Base-by-base conservation (phyloP, 2,113 vertebrate species). In the Ameiurus melas region DNA sequence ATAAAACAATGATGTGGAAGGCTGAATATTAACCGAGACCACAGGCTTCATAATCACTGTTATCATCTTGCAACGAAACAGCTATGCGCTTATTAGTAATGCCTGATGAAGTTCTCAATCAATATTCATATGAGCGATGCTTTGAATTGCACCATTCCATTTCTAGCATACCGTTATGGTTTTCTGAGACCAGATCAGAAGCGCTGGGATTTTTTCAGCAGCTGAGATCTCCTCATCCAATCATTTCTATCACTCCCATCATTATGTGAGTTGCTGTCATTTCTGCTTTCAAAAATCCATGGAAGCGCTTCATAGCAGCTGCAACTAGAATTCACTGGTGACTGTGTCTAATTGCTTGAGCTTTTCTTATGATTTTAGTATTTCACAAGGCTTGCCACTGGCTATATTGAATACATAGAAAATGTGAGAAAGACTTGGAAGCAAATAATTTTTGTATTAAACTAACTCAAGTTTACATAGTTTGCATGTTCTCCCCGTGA, bases 71-170 rank as follows among this genome's bases (percentile, higher is more conserved):
- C 81, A 88, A 91, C 91, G 88, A 89, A 30, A 90, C 89, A 91
- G 90, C 88, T 89, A 58, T 85, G 86, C 33, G 14, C 93, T 95
- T 93, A 94, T 96, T 94, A 94, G 91, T 85, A 86, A 92, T 90
- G 93, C 87, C 89, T 95, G 94, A 94, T 95, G 92, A 94, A 93
- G 88, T 94, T 94, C 92, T 91, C 92, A 95, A 95, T 95, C 93
- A 96, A 93, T 94, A 94, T 95, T 94, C 91, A 94, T 94, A 94
- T 94, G 92, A 92, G 92, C 88, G 93, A 90, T 88, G 85, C 90
- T 91, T 93, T 92, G 92, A 92, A 93, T 93, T 92, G 92, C 93
- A 92, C 91, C 91, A 91, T 85, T 92, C 71, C 75, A 84, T 82
- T 86, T 91, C 90, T 90, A 85, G 89, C 57, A 75, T 62, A 62